Conservation (phyloP, 2,113 vertebrate species). For the Varanus komodoensis region DNA sequence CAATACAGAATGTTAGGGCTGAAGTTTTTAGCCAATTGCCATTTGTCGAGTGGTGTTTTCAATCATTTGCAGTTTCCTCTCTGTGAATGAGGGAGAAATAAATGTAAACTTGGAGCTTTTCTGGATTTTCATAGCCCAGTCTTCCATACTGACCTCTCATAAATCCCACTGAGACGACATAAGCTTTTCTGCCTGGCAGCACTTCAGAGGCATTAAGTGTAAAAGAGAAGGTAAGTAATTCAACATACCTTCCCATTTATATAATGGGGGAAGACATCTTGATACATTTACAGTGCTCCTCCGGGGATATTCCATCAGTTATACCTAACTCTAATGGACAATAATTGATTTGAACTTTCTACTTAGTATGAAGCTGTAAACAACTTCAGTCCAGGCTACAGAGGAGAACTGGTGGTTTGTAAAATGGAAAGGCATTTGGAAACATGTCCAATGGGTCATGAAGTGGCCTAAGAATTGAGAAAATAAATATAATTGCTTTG, state of each 20-base stretch:
- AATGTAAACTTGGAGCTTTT: slow-evolving; percentile 40
- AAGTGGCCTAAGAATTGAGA: slow-evolving; percentile 62
- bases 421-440: slow-evolving; percentile 80
- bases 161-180: slow-evolving; percentile 75
- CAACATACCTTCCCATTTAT: slow-evolving; percentile 81
- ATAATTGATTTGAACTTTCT: slow-evolving; percentile 89
- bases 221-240: slow-evolving; percentile 87
- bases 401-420: slow-evolving; percentile 78
- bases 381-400: slow-evolving; percentile 78
- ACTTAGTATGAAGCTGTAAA: slow-evolving; percentile 84
- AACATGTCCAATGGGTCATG: slow-evolving; percentile 73
- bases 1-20: slow-evolving; percentile 43
- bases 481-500: slow-evolving; percentile 64
- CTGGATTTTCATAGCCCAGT: slow-evolving; percentile 57
- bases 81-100: slow-evolving; percentile 45
- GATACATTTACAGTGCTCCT: slow-evolving; percentile 85
- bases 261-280: slow-evolving; percentile 84
- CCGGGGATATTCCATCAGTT: slow-evolving; percentile 87
- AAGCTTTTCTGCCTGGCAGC: slow-evolving; percentile 79
- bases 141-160: slow-evolving; percentile 66
- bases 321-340: slow-evolving; percentile 89
- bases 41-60: slow-evolving; percentile 34
- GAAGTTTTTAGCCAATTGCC: slow-evolving; percentile 49
- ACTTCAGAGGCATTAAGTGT: slow-evolving; percentile 82
- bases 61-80: neutral